Evolutionary conservation across 2,888 invertebrate species (phyloP).

Genomic region (Antheraea assamensis): DNA sequence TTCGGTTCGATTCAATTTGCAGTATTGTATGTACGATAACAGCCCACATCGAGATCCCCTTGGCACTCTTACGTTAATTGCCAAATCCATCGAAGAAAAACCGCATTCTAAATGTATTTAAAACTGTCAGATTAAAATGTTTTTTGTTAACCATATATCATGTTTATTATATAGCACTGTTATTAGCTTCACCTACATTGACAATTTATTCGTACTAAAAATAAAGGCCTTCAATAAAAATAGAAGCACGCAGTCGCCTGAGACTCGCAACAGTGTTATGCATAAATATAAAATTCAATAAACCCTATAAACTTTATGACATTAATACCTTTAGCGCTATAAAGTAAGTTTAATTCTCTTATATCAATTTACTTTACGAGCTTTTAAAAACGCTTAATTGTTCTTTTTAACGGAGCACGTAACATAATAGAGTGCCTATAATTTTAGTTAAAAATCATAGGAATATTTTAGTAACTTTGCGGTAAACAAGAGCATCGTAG

Average conservation of each 20-base stretch:
- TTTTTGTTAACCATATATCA: slow-evolving; percentile 16
- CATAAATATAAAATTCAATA: slow-evolving; percentile 34
- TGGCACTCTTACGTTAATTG: no score
- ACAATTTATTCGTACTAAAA: slow-evolving; percentile 12
- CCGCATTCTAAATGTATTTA: no score
- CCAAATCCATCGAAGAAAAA: no score
- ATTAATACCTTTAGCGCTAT: slow-evolving; percentile 17
- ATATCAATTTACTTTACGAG: background rate
- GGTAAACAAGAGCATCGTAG: no score
- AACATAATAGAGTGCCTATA: background rate
- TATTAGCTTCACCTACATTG: background rate
- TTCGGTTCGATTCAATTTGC: no score
- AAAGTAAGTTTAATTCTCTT: background rate
- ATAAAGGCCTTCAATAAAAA: slow-evolving; percentile 34
- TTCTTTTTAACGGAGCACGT: background rate
- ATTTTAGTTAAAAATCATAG: background rate
- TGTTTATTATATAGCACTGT: background rate
- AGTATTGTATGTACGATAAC: no score
- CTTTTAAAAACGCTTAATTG: slow-evolving; percentile 2
- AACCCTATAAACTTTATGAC: slow-evolving; percentile 29
- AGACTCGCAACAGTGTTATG: slow-evolving; percentile 19
- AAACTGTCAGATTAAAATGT: background rate
- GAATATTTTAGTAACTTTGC: background rate
- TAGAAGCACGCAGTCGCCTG: slow-evolving; percentile 30
- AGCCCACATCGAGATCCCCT: no score